phyloP scores from a whole-genome alignment of 2,888 invertebrate species.

The Panopea generosa region DNA sequence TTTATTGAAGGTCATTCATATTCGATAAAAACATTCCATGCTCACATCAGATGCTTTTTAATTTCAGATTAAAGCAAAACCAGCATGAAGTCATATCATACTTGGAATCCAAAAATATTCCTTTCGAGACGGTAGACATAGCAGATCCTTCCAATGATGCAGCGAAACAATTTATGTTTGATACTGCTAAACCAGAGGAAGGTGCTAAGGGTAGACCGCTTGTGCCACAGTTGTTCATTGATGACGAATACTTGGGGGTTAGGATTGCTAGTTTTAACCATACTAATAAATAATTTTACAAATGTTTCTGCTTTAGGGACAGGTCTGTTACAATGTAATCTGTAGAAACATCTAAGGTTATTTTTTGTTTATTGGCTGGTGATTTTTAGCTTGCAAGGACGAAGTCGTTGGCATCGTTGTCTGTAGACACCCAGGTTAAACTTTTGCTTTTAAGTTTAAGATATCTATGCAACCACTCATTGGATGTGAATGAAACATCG shows the following conservation, averaged over 20 bases:
- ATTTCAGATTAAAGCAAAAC: constrained; percentile 95
- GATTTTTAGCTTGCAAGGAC: no score
- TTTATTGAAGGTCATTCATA: not conserved
- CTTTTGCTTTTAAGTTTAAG: no score
- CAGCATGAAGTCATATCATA: constrained; percentile 97
- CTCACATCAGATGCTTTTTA: constrained; percentile 3
- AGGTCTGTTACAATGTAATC: no score
- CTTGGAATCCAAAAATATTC: constrained; percentile 95
- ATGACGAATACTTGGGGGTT: constrained; percentile 96
- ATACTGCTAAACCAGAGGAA: constrained; percentile 87
- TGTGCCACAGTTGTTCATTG: constrained; percentile 98
- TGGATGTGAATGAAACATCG: no score
- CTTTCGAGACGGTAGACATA: constrained; percentile 96
- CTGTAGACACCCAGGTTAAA: no score
- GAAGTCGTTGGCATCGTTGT: no score
- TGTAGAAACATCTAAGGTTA: no score
- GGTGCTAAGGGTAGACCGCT: constrained; percentile 74
- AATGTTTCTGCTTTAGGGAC: no score
- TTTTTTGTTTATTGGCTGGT: no score
- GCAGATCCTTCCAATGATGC: constrained; percentile 96
- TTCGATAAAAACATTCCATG: no score
- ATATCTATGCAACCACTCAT: no score
- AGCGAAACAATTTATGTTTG: constrained; percentile 96
- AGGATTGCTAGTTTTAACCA: constrained; percentile 82
- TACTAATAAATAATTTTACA: no score